Evolutionary conservation across 2,797 vertebrate species (phyloP).

Genomic region (Chiropotes sagulatus): DNA sequence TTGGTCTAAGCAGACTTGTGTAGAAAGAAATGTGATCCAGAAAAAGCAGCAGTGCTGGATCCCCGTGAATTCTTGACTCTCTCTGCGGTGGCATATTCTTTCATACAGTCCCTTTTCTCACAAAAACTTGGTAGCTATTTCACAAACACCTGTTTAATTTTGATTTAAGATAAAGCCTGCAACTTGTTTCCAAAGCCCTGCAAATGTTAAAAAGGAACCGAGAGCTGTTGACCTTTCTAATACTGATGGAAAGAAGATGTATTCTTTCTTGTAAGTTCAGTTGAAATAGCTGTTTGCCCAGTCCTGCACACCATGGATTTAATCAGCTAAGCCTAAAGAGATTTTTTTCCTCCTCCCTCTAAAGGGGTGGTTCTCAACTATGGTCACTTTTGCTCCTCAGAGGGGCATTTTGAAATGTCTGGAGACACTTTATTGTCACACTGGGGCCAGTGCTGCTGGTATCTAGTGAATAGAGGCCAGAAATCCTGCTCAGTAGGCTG

Average conservation of each 20-base stretch:
- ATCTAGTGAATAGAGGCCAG: not conserved
- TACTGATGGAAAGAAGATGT: not conserved
- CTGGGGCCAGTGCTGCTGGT: too few relatives aligned
- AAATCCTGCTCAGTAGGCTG: not conserved
- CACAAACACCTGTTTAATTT: slow-evolving; percentile 37
- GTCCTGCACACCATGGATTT: not conserved
- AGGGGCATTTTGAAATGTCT: not conserved
- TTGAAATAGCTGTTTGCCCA: not conserved
- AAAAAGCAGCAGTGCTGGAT: not conserved
- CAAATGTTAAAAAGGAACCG: not conserved
- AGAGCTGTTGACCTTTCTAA: not conserved
- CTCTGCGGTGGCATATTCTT: not conserved
- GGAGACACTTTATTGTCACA: not conserved
- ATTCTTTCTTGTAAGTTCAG: not conserved
- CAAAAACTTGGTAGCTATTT: not conserved
- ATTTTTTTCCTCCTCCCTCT: not conserved
- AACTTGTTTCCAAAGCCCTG: not conserved
- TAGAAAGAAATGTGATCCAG: not conserved
- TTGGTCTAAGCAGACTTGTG: not conserved
- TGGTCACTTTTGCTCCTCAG: not conserved
- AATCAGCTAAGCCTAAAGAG: not conserved
- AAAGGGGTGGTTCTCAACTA: not conserved
- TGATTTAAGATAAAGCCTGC: not conserved
- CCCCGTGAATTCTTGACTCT: not conserved
- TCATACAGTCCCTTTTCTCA: not conserved